Evolutionary conservation across 1,140 invertebrate genomes (phyloP), one percentile per base, ranked within the genome.

Genomic region (Drosophila sp.): DNA sequence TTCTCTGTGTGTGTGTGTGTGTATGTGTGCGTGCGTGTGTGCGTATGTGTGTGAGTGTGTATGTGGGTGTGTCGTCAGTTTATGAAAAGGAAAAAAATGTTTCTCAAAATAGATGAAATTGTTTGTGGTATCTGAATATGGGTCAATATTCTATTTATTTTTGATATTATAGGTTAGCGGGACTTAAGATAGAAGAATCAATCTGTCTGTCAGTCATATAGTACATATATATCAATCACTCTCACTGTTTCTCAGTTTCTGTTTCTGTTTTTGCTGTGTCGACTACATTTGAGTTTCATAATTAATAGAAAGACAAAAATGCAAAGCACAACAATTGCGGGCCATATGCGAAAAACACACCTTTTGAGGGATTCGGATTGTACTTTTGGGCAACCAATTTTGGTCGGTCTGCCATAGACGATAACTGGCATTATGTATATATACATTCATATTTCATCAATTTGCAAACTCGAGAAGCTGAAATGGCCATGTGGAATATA

Each of bases 21-120:
- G 72, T 47, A 40, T 58, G 64, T 69, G 35, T 23, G 40, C 32
- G 41, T 57, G 35, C 29, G 41, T 30, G 60, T 41, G 40, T 8
- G 72, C 41, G 60, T 32, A 27, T 27, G 58, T 35, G 60, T 57
- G 10, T 58, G 32, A 47, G 40, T 68, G 60, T 64, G 55, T 60
- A 55, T 76, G 25, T 60, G 17, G 8, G 62, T 66, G 54, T 56
- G 54, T 44, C 63, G 23, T 72, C 55, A 73, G 83, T 71, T 86
- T 86, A 83, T 87, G 72, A 82, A 83, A 70, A 72, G 69, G 74
- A 83, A 77, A 63, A 38, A 71, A 73, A 64, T 67, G 47, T 54
- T 32, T 58, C 84, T 79, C 64, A 54, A 89, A 87, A 89, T 87
- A 83, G 72, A 72, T 58, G 65, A 66, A 61, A 41, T 61, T 61